Percentiles rank a stretch among this genome's conserved stretches.
phyloP scores from a whole-genome alignment of 1,140 invertebrate genomes.

The Cyrtorhinus lividipennis region DNA sequence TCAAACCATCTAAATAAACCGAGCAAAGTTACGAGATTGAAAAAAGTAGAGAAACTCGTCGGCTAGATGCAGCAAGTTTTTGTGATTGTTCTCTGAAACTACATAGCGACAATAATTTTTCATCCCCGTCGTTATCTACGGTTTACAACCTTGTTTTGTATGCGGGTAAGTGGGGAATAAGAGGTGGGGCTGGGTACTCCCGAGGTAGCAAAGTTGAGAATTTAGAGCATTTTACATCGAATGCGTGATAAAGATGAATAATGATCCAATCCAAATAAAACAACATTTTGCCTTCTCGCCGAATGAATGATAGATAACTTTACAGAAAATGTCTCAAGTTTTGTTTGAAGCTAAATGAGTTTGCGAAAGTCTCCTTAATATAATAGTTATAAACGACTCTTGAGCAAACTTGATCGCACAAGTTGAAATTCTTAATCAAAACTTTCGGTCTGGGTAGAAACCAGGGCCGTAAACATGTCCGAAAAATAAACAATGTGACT shows the following conservation, averaged over 20 bases:
- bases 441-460: constrained; percentile 3
- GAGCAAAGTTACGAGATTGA: too few relatives aligned
- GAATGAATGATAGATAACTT: constrained; percentile 7
- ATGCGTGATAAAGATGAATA: constrained; percentile 10
- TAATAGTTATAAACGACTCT: constrained; percentile 14
- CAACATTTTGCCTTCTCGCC: background rate
- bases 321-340: constrained; percentile 5
- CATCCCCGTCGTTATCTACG: background rate
- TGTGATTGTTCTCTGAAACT: too few relatives aligned
- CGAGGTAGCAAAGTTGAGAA: background rate
- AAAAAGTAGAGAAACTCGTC: too few relatives aligned
- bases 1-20: too few relatives aligned
- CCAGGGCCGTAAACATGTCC: constrained; percentile 2
- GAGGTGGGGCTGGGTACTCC: background rate
- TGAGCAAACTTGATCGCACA: constrained; percentile 12
- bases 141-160: constrained; percentile 7
- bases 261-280: constrained; percentile 8
- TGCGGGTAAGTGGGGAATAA: background rate
- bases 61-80: too few relatives aligned
- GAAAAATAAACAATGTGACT: constrained; percentile 17
- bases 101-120: constrained; percentile 4
- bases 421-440: constrained; percentile 17
- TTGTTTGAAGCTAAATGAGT: constrained; percentile 2
- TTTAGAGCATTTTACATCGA: constrained; percentile 1
- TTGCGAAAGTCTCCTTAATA: constrained; percentile 7